Conservation (phyloP, 2,888 invertebrate genomes). For the Caenorhabditis sinica region DNA sequence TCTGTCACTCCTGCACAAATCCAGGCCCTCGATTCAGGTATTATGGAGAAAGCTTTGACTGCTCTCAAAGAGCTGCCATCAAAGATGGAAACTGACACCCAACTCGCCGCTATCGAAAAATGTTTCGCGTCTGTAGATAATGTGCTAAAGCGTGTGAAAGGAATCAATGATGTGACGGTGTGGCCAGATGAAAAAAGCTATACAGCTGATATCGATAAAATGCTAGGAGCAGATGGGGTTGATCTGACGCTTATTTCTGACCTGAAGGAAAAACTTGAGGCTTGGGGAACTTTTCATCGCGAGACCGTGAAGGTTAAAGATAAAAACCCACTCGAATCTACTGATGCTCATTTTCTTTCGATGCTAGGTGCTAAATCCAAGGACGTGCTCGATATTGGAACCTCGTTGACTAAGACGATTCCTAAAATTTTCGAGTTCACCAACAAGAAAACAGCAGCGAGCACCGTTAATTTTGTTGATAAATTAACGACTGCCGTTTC, state of each 20-base stretch:
- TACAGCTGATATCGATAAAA: not conserved
- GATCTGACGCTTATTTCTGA: not conserved
- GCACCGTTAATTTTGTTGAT: too few species aligned
- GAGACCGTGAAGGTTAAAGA: too few species aligned
- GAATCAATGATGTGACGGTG: not conserved
- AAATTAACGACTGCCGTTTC: too few species aligned
- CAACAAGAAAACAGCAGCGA: too few species aligned
- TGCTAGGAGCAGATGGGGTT: not conserved
- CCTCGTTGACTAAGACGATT: too few species aligned
- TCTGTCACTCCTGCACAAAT: not conserved
- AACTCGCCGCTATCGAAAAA: not conserved
- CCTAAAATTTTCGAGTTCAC: too few species aligned
- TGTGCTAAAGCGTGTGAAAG: not conserved
- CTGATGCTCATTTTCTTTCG: too few species aligned
- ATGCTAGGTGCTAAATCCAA: too few species aligned
- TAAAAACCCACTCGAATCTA: too few species aligned
- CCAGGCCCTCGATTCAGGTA: not conserved
- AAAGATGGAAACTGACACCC: not conserved
- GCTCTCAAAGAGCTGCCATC: not conserved
- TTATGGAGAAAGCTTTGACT: not conserved
- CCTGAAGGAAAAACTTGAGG: not conserved
- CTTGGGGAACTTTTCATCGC: not conserved
- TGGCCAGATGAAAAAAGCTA: not conserved
- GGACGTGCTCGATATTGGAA: too few species aligned
- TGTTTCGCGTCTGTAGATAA: not conserved